These are phyloP conservation scores for Noctua janthina DNA, from an alignment of 2,888 invertebrate species.

Conservation along the genomic window DNA sequence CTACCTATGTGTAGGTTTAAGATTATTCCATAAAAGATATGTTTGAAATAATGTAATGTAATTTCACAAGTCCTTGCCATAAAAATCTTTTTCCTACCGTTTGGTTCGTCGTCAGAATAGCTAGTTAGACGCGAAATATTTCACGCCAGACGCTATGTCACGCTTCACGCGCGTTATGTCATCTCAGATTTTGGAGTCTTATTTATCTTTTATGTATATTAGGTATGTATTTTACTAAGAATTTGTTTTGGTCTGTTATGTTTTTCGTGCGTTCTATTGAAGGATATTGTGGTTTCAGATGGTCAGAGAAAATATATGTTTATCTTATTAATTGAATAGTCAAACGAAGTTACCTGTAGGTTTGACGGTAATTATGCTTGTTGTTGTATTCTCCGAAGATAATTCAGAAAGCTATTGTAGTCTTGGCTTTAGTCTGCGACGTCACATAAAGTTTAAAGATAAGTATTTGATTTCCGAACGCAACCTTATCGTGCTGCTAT, in stretches of 20 bases:
- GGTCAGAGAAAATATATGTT: not conserved
- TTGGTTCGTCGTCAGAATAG: slow-evolving; percentile 23
- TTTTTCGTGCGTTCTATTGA: slow-evolving; percentile 4
- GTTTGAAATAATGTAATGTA: not conserved
- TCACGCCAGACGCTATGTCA: slow-evolving; percentile 41
- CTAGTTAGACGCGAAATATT: slow-evolving; percentile 45
- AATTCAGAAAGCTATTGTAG: no score
- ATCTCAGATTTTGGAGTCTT: slow-evolving; percentile 44
- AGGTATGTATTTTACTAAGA: slow-evolving; percentile 18
- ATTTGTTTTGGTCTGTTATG: slow-evolving; percentile 16
- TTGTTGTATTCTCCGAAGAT: no score
- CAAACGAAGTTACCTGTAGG: no score
- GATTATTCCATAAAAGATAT: not conserved
- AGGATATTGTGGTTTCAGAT: slow-evolving; percentile 14
- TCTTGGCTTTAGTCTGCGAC: no score
- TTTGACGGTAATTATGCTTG: no score
- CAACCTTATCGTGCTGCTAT: no score
- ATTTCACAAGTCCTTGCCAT: slow-evolving; percentile 13
- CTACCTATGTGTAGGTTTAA: not conserved
- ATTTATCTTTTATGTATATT: slow-evolving; percentile 31
- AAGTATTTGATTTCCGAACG: no score
- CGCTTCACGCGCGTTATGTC: slow-evolving; percentile 42
- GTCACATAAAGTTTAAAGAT: no score
- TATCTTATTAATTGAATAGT: not conserved
- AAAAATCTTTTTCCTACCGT: not conserved